Percentiles rank a stretch among this genome's conserved stretches.
phyloP scores from a whole-genome alignment of 2,888 invertebrate genomes.

The Cybosia mesomella region DNA sequence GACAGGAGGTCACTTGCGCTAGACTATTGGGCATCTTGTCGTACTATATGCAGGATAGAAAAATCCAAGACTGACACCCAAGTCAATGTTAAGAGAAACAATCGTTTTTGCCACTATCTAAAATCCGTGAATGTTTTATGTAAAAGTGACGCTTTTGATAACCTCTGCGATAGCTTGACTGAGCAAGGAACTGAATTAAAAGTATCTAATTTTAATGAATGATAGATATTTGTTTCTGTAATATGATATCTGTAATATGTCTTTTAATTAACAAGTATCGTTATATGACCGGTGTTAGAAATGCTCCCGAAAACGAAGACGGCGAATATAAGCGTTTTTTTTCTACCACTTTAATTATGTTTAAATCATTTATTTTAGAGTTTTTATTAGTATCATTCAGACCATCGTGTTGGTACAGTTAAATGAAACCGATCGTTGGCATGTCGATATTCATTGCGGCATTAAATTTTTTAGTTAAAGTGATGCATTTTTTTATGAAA shows the following conservation, averaged over 20 bases:
- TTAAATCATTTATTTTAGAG: too few species aligned
- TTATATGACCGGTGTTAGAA: too few species aligned
- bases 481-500: too few species aligned
- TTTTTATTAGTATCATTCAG: too few species aligned
- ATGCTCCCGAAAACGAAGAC: too few species aligned
- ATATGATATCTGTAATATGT: conserved; percentile 29
- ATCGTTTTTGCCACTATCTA: conserved; percentile 93
- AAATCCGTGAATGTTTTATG: conserved; percentile 85
- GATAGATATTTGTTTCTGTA: conserved; percentile 35
- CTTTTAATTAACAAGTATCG: conserved; percentile 24
- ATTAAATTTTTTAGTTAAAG: too few species aligned
- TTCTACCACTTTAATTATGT: too few species aligned
- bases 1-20: conserved; percentile 86
- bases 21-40: conserved; percentile 90
- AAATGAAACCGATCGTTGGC: too few species aligned
- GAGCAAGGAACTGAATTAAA: conserved; percentile 44
- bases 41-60: conserved; percentile 91
- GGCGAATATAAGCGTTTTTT: too few species aligned
- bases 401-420: too few species aligned
- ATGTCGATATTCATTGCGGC: too few species aligned
- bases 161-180: conserved; percentile 76
- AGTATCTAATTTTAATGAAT: conserved; percentile 41
- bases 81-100: conserved; percentile 87
- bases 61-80: conserved; percentile 86
- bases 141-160: conserved; percentile 82